Evolutionary conservation across 2,888 invertebrate species (phyloP).

Genomic region (Drosophila cyrtoloma): DNA sequence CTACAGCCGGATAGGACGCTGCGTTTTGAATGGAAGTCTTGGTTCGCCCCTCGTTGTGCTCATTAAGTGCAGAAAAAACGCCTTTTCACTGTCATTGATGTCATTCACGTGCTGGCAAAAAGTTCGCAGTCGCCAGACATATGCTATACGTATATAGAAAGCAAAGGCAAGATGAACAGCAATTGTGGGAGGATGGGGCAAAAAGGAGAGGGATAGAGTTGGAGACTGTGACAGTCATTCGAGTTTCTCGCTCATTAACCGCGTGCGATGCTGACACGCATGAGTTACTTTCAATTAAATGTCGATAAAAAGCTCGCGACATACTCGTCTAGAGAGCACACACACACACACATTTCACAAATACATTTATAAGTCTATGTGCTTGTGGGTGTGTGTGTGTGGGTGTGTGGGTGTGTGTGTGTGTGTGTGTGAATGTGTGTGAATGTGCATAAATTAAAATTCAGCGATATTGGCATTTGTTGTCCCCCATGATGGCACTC

Average conservation of each 20-base stretch:
- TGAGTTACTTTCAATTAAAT: slow-evolving; percentile 82
- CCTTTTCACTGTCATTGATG: slow-evolving; percentile 79
- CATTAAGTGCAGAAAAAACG: slow-evolving; percentile 77
- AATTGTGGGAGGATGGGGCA: background rate
- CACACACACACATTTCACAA: slow-evolving; percentile 9
- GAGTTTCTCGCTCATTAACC: slow-evolving; percentile 82
- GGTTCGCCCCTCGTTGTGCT: slow-evolving; percentile 48
- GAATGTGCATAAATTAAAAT: slow-evolving; percentile 73
- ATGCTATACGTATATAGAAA: slow-evolving; percentile 20
- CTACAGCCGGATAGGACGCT: slow-evolving; percentile 14
- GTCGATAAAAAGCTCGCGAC: slow-evolving; percentile 71
- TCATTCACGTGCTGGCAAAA: slow-evolving; percentile 73
- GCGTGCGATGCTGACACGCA: slow-evolving; percentile 77
- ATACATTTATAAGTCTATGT: background rate
- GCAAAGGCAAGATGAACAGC: slow-evolving; percentile 10
- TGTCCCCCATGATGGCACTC: slow-evolving; percentile 64
- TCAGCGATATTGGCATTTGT: slow-evolving; percentile 43
- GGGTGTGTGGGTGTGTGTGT: no score
- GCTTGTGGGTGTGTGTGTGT: slow-evolving; percentile 3
- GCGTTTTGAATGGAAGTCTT: slow-evolving; percentile 20
- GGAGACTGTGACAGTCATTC: slow-evolving; percentile 69
- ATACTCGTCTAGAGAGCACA: slow-evolving; percentile 28
- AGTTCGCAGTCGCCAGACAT: slow-evolving; percentile 46
- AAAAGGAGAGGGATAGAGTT: background rate
- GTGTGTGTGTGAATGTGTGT: slow-evolving; percentile 23